These are phyloP conservation scores for Phenganax subtilis DNA, from an alignment of 92 coral and sea anemone genomes.

Conservation along the genomic window DNA sequence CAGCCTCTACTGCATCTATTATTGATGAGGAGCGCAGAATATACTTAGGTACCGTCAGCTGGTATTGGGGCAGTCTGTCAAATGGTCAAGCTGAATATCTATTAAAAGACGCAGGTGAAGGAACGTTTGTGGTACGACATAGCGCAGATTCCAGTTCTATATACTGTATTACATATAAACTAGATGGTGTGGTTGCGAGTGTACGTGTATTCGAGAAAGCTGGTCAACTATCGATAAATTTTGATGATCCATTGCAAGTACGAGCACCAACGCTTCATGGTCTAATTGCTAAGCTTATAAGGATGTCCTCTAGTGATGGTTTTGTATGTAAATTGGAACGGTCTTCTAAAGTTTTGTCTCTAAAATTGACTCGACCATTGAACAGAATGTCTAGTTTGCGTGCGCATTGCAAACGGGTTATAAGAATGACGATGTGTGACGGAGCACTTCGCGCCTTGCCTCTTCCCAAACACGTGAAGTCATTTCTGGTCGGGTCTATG, in stretches of 20 bases:
- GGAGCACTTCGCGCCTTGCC: conserved; percentile 14
- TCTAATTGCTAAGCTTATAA: conserved; percentile 24
- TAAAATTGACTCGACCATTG: conserved; percentile 20
- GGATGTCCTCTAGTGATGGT: not conserved
- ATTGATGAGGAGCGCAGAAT: conserved; percentile 12
- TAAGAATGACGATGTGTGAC: conserved; percentile 16
- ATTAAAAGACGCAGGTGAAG: conserved; percentile 14
- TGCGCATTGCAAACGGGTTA: conserved; percentile 37
- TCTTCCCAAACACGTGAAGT: conserved; percentile 25
- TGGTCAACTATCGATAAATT: conserved; percentile 28
- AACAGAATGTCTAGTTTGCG: conserved; percentile 34
- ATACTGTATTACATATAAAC: conserved; percentile 32
- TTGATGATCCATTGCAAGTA: conserved; percentile 32
- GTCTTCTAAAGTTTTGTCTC: conserved; percentile 12
- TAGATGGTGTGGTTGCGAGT: conserved; percentile 22
- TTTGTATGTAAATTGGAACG: conserved; percentile 24
- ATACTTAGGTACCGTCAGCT: conserved; percentile 27
- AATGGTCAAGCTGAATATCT: conserved; percentile 30
- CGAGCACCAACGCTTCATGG: conserved; percentile 37
- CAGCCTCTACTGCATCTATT: not conserved
- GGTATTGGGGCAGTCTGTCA: conserved; percentile 34
- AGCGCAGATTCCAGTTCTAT: not conserved
- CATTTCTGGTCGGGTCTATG: conserved; percentile 17
- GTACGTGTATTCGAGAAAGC: conserved; percentile 26
- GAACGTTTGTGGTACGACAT: conserved; percentile 26